A percentile compares a stretch with the other conserved stretches of the same genome.
These are phyloP conservation scores for Pogonomyrmex barbatus DNA, from an alignment of 1,140 invertebrate genomes.

Conservation along the genomic window DNA sequence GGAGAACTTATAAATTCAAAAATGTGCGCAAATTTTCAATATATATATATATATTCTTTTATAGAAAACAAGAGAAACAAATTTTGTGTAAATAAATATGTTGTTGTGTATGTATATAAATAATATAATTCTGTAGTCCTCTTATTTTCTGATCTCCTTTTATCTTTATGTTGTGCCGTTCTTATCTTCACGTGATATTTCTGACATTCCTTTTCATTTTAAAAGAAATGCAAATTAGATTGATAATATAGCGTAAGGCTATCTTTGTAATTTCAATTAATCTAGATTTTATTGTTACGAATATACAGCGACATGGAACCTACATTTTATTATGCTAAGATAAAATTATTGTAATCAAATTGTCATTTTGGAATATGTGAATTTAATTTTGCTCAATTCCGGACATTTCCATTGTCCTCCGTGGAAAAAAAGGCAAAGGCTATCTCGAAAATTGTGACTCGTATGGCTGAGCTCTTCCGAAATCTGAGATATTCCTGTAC, in stretches of 20 bases:
- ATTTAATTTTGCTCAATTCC: neutral
- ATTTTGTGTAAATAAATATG: neutral
- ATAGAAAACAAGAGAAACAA: neutral
- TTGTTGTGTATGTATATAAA: neutral
- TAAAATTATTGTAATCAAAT: neutral
- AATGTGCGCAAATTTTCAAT: neutral
- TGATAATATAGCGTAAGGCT: neutral
- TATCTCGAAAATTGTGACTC: constrained; percentile 10
- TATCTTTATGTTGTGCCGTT: constrained; percentile 2
- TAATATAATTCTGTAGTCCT: constrained; percentile 8
- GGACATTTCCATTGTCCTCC: neutral
- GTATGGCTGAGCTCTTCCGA: constrained; percentile 3
- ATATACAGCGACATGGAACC: neutral
- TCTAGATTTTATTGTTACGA: neutral
- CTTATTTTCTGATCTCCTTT: neutral
- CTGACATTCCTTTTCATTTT: neutral
- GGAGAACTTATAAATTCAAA: neutral
- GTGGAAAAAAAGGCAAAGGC: neutral
- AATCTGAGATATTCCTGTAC: constrained; percentile 30
- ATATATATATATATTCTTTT: neutral
- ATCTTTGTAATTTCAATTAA: constrained; percentile 3
- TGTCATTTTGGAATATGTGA: neutral
- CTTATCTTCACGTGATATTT: neutral
- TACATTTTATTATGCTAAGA: neutral
- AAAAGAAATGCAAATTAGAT: neutral